Base-by-base conservation (phyloP, 2,888 invertebrate genomes). In the Coremacera marginata region DNA sequence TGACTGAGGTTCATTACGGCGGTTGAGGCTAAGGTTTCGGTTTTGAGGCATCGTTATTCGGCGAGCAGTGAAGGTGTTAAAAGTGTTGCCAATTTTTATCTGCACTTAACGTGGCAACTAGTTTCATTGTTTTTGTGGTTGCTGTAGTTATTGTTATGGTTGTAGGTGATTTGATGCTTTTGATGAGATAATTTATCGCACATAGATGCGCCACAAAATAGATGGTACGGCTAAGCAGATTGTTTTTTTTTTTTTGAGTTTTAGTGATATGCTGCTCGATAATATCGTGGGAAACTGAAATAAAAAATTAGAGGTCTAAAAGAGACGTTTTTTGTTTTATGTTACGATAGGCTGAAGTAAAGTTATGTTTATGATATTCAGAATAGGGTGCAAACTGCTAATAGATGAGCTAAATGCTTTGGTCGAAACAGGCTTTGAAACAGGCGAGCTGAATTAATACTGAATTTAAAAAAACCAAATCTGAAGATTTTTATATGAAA, bases 21-120 rank as follows among this genome's bases (percentile, higher is more conserved):
- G 60, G 57, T 70, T 67, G 34, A 55, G 51, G 49, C 63, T 70
- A 27, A 34, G n/a, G 65, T 77, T 57, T 67, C 31, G 72, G 60
- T 78, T 76, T 22, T 14, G 63, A 71, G 79, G 63, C 52, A 60
- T 79, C 81, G 73, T 70, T 79, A n/a, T 11, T 63, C 55, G 51
- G 34, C 49, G 72, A 71, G 78, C 80, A 81, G 81, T 81, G 81
- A 83, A 87, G 87, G 87, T 87, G 87, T 86, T 86, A 87, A 86
- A 85, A 87, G 65, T 67, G 65, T 74, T 55, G 67, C 67, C 74
- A 67, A 74, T 65, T 67, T 65, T 34, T 27, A 55, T 25, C 37
- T 60, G 37, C 37, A 70, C 67, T 49, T 49, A 49, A 49, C 25
- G 67, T 49, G 49, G 14, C 44, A 44, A 68, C 67, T 19, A 49